Percentiles rank a stretch among this genome's conserved stretches.
These are phyloP conservation scores for Oryctolagus cuniculus DNA, from an alignment of 2,113 vertebrate genomes.

Conservation along the genomic window mOryCun1.1 NC_091432.1:181621501-181622000, in stretches of 20 bases:
- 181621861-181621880: not conserved
- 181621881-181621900: not conserved
- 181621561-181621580: no score
- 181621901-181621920: not conserved
- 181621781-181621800: not conserved
- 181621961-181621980: slow-evolving; percentile 36
- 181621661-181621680: no score
- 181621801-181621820: not conserved
- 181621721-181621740: not conserved
- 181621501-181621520: no score
- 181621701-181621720: not conserved
- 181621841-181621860: not conserved
- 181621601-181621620: no score
- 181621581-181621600: no score
- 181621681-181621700: no score
- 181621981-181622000: not conserved
- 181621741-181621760: not conserved
- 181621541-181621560: no score
- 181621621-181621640: no score
- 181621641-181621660: no score
- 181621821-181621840: not conserved
- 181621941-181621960: not conserved
- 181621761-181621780: not conserved
- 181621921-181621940: not conserved
- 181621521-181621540: no score